Evolutionary conservation across 2,113 vertebrate genomes (phyloP).

Genomic region (Oreochromis spilurus): DNA sequence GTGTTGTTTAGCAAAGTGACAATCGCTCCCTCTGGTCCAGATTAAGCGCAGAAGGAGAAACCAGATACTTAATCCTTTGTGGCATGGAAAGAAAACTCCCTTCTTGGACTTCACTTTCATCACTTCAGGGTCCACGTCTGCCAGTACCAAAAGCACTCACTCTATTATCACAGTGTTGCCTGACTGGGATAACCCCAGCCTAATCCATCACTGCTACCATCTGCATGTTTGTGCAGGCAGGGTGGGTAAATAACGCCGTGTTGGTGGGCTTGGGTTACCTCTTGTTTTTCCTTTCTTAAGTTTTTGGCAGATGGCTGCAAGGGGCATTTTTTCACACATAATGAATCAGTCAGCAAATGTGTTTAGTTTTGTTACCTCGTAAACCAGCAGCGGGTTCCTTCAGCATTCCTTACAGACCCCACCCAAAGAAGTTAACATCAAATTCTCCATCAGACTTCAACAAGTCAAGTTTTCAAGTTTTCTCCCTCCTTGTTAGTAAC

Average conservation of each 20-base stretch:
- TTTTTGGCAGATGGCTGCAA: conserved; percentile 45
- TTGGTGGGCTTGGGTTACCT: conserved; percentile 62
- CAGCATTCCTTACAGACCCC: conserved; percentile 42
- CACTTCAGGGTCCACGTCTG: conserved; percentile 41
- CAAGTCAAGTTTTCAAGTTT: neutral
- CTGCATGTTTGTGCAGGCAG: conserved; percentile 67
- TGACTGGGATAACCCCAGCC: conserved; percentile 53
- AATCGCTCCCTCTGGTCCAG: conserved; percentile 48
- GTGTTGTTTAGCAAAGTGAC: conserved; percentile 58
- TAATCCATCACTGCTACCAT: conserved; percentile 71
- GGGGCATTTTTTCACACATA: conserved; percentile 56
- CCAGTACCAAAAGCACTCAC: conserved; percentile 30
- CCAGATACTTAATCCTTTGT: conserved; percentile 62
- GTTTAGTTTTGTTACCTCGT: conserved; percentile 55
- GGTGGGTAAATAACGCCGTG: conserved; percentile 61
- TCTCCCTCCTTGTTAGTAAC: neutral
- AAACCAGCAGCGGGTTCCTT: conserved; percentile 49
- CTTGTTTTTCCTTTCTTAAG: conserved; percentile 1
- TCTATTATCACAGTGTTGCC: conserved; percentile 42
- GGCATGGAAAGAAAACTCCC: conserved; percentile 53
- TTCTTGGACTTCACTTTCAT: conserved; percentile 60
- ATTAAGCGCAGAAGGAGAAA: conserved; percentile 58
- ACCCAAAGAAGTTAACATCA: conserved; percentile 6
- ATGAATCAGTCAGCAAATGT: conserved; percentile 68
- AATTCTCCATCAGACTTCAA: neutral